Conservation (phyloP, 2,888 invertebrate species). For the Hypercompe scribonia region DNA sequence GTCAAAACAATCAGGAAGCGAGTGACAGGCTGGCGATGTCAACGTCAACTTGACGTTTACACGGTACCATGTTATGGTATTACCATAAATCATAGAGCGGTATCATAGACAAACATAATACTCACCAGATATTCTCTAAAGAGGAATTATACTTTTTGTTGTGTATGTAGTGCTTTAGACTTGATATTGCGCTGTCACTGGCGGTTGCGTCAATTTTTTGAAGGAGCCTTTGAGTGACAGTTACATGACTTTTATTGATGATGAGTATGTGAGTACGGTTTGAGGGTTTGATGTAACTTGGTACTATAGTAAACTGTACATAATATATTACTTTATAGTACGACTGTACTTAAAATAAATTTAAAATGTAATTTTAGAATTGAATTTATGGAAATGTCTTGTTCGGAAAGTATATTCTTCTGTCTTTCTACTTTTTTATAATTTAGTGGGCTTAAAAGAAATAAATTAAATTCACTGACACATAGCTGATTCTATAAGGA, state of each 20-base stretch:
- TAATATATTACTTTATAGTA: background rate
- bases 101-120: constrained; percentile 14
- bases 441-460: too few relatives aligned
- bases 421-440: too few relatives aligned
- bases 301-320: background rate
- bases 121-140: background rate
- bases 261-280: constrained; percentile 7
- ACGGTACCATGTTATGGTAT: constrained; percentile 19
- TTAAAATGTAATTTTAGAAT: background rate
- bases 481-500: too few relatives aligned
- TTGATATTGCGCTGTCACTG: background rate
- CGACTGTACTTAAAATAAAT: too few relatives aligned
- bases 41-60: constrained; percentile 16
- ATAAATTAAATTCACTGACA: too few relatives aligned
- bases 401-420: too few relatives aligned
- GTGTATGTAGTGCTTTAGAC: background rate
- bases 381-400: too few relatives aligned
- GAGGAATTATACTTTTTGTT: constrained; percentile 9
- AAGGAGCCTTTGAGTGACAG: constrained; percentile 8
- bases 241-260: constrained; percentile 18
- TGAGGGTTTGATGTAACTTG: background rate
- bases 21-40: constrained; percentile 16
- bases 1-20: constrained; percentile 43
- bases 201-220: background rate
- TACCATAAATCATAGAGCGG: constrained; percentile 26